Base-by-base conservation (phyloP, 1,140 invertebrate genomes). In the Calycopis cecrops region DNA sequence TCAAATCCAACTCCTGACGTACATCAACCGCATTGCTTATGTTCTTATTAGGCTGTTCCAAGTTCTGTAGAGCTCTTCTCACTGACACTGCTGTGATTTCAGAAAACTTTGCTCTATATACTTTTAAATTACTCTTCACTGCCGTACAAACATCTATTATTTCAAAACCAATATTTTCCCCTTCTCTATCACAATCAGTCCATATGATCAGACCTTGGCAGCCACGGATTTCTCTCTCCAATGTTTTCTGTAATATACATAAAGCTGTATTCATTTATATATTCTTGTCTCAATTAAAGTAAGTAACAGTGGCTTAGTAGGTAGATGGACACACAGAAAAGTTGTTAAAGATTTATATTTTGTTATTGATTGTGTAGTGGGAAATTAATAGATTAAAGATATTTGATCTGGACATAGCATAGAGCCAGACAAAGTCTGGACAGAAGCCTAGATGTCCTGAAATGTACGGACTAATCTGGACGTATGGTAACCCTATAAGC, bases 161-260 rank as follows among this genome's bases (percentile, higher is more conserved):
- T 91, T 99, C 98, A 91, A 93, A 99, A 1, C 99, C 98, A 87
- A 99, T 99, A 82, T 99, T 99, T 90, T 99, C 99, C 54, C 99
- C 99, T 92, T 99, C 99, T 89, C 98, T 93, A 91, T 99, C 99
- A 91, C 98, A 99, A 98, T 99, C 99, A 35, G 98, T 99, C 98
- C 99, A 99, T 65, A 99, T 98, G 16, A 99, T 94, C 8, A 99
- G 88, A 0, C 92, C 91, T 56, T 93, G 85, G 72, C 95, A 96
- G n/a, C 87, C 87, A 50, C 91, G 76, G 7, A 95, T 89, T 91
- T 99, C 96, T 69, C 89, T 88, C 88, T 98, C 94, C 57, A 98
- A 85, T 28, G 95, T 98, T 85, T 85, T 90, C 93, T 96, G 62
- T 18, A 89, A 44, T 6, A 28, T 28, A 28, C 6, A 28, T 3